Base-by-base conservation (phyloP, 2,888 invertebrate species). In the Trissolcus japonicus region DNA sequence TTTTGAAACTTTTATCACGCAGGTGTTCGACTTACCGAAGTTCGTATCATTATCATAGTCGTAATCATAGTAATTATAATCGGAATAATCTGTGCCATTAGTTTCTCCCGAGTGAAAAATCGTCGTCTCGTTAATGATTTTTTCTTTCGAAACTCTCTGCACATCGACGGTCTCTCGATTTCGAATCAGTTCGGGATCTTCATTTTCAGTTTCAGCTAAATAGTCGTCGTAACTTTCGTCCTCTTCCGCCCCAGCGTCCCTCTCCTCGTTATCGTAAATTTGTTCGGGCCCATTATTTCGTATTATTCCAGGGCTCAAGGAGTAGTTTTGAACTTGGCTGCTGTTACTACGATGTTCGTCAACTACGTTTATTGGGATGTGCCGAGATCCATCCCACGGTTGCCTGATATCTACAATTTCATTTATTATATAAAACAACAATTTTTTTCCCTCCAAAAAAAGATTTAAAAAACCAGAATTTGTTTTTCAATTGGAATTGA, bases 341-440 rank as follows among this genome's bases (percentile, higher is more conserved):
- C 61, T 76, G 14, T 66, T 78, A 29, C 81, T 80, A 25, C 67
- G 81, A 16, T 83, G 81, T 74, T 83, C 83, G 76, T 87, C 85
- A 48, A 86, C 85, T 40, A 83, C 86, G 77, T 86, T 87, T 48
- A 85, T 83, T 17, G 87, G 86, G 62, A 86, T 80, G 17, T 85
- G 76, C 25, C 81, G 84, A 35, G 83, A 78, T 56, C 80, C 83
- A 60, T 84, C 81, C 86, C 86, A 86, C 46, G 82, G 67, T 41
- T 74, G 72, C 35, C 75, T 56, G 41, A 71, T 43, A 51, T 69
- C 76, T 76, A 57, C 7, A 35, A 35, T 35, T 35, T 35, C 35
- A 35, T 25, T 25, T 1, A 35, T 35, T 35, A 35, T 9, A 35
- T 35, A 9, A 35, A 35, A 35, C 35, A 35, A 35, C 35, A 35